Evolutionary conservation across 2,797 vertebrate genomes (phyloP).

Genomic region (Cuculus canorus): DNA sequence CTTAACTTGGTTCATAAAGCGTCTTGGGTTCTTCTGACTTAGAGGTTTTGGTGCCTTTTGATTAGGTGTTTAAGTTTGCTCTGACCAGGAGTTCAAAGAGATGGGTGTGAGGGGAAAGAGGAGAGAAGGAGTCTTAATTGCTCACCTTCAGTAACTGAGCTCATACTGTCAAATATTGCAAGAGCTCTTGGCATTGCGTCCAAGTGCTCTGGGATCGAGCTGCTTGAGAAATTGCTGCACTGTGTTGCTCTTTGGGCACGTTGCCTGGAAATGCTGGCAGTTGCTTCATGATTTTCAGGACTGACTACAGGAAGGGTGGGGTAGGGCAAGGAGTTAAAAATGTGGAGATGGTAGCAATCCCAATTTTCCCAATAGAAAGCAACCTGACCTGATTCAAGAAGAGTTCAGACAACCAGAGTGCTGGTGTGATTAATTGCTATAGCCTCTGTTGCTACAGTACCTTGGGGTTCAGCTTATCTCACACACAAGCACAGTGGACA

Average conservation of each 20-base stretch:
- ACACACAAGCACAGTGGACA: neutral
- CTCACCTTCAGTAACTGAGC: neutral
- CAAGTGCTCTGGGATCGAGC: neutral
- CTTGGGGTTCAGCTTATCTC: neutral
- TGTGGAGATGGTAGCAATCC: neutral
- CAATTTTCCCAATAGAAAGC: neutral
- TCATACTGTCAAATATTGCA: neutral
- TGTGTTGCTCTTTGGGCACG: neutral
- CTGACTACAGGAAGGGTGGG: neutral
- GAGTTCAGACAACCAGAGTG: neutral
- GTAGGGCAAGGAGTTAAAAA: neutral
- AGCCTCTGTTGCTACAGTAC: accelerated
- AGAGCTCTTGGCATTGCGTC: neutral
- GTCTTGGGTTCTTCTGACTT: neutral
- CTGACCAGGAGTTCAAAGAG: neutral
- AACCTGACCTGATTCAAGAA: neutral
- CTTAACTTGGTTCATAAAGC: neutral
- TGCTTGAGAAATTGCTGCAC: neutral
- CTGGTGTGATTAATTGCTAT: neutral
- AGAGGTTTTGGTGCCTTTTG: neutral
- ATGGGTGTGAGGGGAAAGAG: neutral
- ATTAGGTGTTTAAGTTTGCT: neutral
- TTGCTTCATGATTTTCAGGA: neutral
- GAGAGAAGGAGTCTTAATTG: neutral
- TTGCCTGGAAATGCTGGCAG: neutral